Base-by-base conservation (phyloP, 2,888 invertebrate genomes). In the Acleris literana region DNA sequence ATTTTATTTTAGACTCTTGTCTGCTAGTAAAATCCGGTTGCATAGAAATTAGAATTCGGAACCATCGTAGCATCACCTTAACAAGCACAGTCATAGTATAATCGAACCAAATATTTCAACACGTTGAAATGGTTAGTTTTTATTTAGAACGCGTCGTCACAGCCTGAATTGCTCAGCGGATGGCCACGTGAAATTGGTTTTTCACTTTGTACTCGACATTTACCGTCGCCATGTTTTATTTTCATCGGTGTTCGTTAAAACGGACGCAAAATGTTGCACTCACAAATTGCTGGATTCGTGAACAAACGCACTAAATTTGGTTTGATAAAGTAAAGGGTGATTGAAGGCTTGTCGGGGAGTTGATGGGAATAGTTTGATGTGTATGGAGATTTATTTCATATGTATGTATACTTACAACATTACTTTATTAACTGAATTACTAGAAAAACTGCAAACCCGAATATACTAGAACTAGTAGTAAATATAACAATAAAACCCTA, bases 111-210 rank as follows among this genome's bases (percentile, higher is more conserved):
- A 46, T 66, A 61, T 66, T 66, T 55, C 43, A 52, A 48, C 52
- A 46, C 52, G 55, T 60, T n/a, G 52, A 59, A 63, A 53, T 63
- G 70, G 72, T 75, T 76, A 77, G 75, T 75, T 83, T 82, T 82
- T 81, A 80, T 83, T 82, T 76, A 79, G 80, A 82, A 76, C 74
- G 76, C 73, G 75, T 74, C 74, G 75, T 74, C 74, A 71, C 70
- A 69, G 78, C 78, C 76, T 75, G 77, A 78, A 79, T 76, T 72
- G 72, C 74, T 76, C 56, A 70, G 72, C 69, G 76, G 68, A 76
- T 75, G 77, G 70, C 70, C 71, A 71, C 71, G 70, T 71, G 77
- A 82, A 84, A 86, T 86, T 86, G 86, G 81, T 85, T 87, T 88
- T 85, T 80, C 83, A 77, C 80, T 83, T 80, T 78, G 74, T 69